Evolutionary conservation across 1,140 invertebrate genomes (phyloP), one percentile per base, ranked within the genome.

Genomic region (Vollenhovia emeryi): DNA sequence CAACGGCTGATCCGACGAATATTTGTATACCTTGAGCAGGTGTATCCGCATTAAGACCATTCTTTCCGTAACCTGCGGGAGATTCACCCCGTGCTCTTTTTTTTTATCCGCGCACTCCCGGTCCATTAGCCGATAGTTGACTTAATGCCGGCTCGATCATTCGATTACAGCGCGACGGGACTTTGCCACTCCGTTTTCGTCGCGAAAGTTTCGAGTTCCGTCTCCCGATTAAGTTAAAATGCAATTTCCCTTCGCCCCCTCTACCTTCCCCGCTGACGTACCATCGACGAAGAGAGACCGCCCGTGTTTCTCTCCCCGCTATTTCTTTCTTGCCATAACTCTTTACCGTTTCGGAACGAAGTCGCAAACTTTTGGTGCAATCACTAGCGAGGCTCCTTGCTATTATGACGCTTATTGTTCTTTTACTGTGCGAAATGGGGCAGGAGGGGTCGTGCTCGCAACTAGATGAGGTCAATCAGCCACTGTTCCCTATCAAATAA

Each of bases 61-160:
- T 45, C 48, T 52, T 73, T 33, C 43, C 15, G 7, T 48, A 18
- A 64, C 43, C 71, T 21, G 15, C 33, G n/a, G 87, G 71, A 30
- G 7, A 88, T 76, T 89, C 76, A 36, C 6, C 15, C 27, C 40
- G 66, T 50, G 64, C 66, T 71, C 55, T 86, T 84, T 89, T 89
- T 86, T 86, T 84, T 36, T n/a, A n/a, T 55, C 57, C 59, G 69
- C 45, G 82, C 83, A 87, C 86, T 90, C 82, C 57, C 75, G 59
- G 30, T 87, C 78, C 88, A 90, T 90, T 90, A 90, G 83, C 83
- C 88, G 68, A 90, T 87, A 90, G 83, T 82, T 88, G 88, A 90
- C 84, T 90, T 90, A 90, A 90, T 88, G 74, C 80, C 73, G 36
- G 79, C 68, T 64, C 79, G 86, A 88, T 90, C 86, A 90, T 88